A percentile compares a stretch with the other conserved stretches of the same genome.
phyloP scores from a whole-genome alignment of 2,888 invertebrate genomes.

The Drosophila demipolita region DNA sequence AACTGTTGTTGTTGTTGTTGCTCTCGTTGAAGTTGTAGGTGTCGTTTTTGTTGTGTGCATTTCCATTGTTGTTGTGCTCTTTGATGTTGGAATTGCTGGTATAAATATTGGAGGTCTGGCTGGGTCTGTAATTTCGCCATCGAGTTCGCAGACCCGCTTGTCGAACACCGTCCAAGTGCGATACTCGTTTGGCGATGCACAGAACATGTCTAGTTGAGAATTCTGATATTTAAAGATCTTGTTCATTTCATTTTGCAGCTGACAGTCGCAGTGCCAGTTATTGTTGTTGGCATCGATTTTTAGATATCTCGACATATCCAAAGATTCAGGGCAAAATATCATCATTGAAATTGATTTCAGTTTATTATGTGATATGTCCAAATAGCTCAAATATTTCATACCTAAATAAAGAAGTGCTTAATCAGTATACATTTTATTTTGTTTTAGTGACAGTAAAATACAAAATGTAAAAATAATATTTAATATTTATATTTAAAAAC shows the following conservation, averaged over 20 bases:
- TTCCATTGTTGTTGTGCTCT: background rate
- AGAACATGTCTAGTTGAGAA: constrained; percentile 34
- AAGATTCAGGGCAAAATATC: constrained; percentile 64
- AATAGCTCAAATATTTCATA: constrained; percentile 54
- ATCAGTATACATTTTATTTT: background rate
- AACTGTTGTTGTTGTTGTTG: constrained; percentile 2
- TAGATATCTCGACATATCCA: constrained; percentile 37
- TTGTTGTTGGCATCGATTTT: constrained; percentile 61
- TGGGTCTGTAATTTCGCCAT: background rate
- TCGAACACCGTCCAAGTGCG: constrained; percentile 51
- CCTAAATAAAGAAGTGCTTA: constrained; percentile 12
- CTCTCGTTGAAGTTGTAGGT: background rate
- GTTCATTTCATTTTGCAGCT: constrained; percentile 56
- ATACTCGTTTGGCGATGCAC: constrained; percentile 51
- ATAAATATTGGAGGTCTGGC: background rate
- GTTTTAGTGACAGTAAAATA: background rate
- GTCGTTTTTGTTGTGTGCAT: constrained; percentile 4
- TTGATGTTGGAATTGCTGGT: background rate
- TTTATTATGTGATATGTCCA: constrained; percentile 78
- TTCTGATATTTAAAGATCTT: constrained; percentile 46
- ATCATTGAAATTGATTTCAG: constrained; percentile 55
- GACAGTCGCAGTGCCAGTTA: constrained; percentile 76
- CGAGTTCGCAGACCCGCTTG: constrained; percentile 37
- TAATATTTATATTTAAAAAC: background rate
- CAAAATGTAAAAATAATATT: background rate